Conservation (phyloP, 2,888 invertebrate genomes). For the Agapetus fuscipes region DNA sequence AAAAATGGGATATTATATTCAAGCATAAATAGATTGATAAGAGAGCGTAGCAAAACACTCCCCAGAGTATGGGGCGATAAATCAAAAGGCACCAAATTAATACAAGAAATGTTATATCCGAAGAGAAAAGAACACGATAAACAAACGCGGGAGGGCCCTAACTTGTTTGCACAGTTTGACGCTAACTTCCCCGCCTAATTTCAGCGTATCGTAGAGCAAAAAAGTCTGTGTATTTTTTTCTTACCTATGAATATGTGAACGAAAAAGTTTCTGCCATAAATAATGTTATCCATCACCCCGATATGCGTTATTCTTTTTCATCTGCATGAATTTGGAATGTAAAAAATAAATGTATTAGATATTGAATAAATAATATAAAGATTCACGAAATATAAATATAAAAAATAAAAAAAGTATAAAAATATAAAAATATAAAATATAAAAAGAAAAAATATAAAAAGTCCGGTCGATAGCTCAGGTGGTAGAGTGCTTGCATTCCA, state of each 20-base stretch:
- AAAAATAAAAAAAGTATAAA: too few relatives aligned
- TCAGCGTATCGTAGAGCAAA: constrained; percentile 12
- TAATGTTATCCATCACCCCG: constrained; percentile 8
- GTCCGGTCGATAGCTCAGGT: too few relatives aligned
- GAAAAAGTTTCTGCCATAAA: constrained; percentile 15
- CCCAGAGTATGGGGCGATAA: constrained; percentile 6
- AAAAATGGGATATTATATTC: background rate
- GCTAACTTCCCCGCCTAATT: constrained; percentile 14
- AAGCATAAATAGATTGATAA: background rate
- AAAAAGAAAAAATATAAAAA: too few relatives aligned
- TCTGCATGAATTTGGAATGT: too few relatives aligned
- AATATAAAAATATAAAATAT: too few relatives aligned
- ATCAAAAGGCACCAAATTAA: constrained; percentile 18
- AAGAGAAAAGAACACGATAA: constrained; percentile 13
- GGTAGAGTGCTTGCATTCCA: too few relatives aligned
- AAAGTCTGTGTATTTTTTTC: constrained; percentile 12
- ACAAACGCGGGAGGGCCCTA: constrained; percentile 16
- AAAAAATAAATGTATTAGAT: too few relatives aligned
- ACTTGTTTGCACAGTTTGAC: constrained; percentile 16
- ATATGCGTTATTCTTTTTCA: background rate
- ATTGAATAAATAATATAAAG: too few relatives aligned
- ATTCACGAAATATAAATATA: too few relatives aligned
- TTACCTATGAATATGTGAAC: constrained; percentile 11
- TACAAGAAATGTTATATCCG: constrained; percentile 14
- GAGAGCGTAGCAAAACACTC: background rate